Percentiles rank a stretch among this genome's conserved stretches.
Evolutionary conservation across 2,797 vertebrate genomes (phyloP).

Genomic region (Manis crassicaudata): DNA sequence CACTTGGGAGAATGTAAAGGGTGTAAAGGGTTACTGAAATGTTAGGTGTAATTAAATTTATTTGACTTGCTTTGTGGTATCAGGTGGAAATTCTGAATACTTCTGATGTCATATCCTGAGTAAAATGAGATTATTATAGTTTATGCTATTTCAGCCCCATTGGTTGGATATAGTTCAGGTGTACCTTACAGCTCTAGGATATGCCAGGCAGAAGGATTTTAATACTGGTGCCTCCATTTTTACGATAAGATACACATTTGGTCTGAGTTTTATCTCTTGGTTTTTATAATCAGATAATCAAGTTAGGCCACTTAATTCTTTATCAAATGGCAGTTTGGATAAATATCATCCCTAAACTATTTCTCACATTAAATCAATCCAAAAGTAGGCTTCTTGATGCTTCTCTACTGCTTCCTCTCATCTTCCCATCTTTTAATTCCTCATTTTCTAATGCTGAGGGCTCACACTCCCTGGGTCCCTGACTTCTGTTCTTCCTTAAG

Average conservation of each 20-base stretch:
- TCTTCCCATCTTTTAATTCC: conserved; percentile 1
- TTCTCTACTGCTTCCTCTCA: conserved; percentile 18
- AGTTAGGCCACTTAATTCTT: conserved; percentile 29
- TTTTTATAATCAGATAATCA: not conserved
- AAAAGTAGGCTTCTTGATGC: not conserved
- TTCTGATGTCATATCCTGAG: not conserved
- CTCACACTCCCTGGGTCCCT: not conserved
- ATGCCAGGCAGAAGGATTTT: not conserved
- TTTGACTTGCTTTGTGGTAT: not conserved
- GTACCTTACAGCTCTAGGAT: not conserved
- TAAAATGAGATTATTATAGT: not conserved
- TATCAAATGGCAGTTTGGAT: conserved; percentile 44
- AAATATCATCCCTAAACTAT: conserved; percentile 25
- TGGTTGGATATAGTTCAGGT: not conserved
- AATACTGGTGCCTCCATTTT: not conserved
- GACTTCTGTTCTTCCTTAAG: conserved; percentile 38
- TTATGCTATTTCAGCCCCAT: not conserved
- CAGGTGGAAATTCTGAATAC: not conserved
- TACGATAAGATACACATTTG: not conserved
- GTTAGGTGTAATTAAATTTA: conserved; percentile 24
- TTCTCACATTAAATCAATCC: conserved; percentile 34
- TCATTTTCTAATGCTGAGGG: conserved; percentile 18
- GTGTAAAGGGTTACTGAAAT: not conserved
- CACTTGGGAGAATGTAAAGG: conserved; percentile 8
- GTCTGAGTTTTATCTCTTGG: not conserved